Evolutionary conservation across 2,888 invertebrate species (phyloP).

Genomic region (Synergus itoensis): DNA sequence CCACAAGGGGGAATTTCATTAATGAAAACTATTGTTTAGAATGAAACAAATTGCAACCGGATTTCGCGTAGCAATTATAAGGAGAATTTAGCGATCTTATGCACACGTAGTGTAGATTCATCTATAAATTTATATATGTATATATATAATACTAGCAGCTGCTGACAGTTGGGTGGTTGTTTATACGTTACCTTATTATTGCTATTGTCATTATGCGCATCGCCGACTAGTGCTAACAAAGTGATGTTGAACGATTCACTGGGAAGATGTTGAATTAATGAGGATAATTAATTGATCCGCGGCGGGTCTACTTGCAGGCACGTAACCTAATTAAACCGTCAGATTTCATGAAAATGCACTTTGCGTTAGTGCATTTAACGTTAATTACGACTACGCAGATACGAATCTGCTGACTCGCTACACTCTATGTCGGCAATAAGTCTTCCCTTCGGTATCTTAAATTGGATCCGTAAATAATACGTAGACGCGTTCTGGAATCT

Average conservation of each 20-base stretch:
- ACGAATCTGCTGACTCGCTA: constrained; percentile 65
- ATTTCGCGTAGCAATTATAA: constrained; percentile 1
- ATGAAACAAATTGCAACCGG: constrained; percentile 35
- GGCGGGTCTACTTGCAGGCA: constrained; percentile 59
- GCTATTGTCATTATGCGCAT: constrained; percentile 46
- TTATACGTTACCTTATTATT: constrained; percentile 3
- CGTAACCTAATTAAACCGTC: constrained; percentile 67
- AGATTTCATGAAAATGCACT: constrained; percentile 58
- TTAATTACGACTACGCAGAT: constrained; percentile 62
- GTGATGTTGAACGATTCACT: constrained; percentile 40
- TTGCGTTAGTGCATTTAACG: constrained; percentile 65
- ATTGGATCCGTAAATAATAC: constrained; percentile 62
- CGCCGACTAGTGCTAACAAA: constrained; percentile 44
- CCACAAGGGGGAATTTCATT: background rate
- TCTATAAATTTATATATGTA: background rate
- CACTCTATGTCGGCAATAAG: constrained; percentile 62
- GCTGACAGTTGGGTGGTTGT: constrained; percentile 10
- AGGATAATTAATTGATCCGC: constrained; percentile 63
- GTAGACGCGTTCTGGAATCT: constrained; percentile 44
- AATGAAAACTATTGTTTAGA: constrained; percentile 27
- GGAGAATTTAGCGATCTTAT: background rate
- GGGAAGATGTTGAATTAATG: constrained; percentile 39
- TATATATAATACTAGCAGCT: background rate
- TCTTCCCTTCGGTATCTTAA: constrained; percentile 63
- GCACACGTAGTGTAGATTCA: background rate